A percentile compares a stretch with the other conserved stretches of the same genome.
These are phyloP conservation scores for Urocynchramus pylzowi DNA, from an alignment of 2,113 vertebrate species.

Conservation along the genomic window DNA sequence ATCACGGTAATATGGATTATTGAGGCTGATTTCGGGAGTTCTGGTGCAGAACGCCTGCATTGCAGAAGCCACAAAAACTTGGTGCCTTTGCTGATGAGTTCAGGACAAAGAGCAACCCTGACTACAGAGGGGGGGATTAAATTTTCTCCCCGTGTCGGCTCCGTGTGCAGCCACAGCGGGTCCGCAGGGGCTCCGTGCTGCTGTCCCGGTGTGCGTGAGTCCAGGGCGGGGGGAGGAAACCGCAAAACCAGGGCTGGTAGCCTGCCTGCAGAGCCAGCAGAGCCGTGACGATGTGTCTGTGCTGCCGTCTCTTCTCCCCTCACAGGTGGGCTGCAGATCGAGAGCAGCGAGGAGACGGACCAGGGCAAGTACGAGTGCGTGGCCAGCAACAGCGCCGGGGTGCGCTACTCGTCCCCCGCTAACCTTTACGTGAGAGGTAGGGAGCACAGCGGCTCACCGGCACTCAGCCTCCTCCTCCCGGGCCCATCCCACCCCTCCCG, in stretches of 20 bases:
- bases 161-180: fast-evolving
- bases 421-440: conserved; percentile 99
- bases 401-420: conserved; percentile 96
- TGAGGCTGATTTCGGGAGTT: background rate
- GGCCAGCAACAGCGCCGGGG: conserved; percentile 94
- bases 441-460: conserved; percentile 76
- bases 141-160: background rate
- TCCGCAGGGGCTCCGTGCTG: fast-evolving
- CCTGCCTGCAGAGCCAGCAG: background rate
- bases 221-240: background rate
- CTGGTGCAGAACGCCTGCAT: conserved; percentile 33
- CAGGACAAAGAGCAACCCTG: background rate
- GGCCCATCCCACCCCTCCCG: background rate
- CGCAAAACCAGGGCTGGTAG: fast-evolving
- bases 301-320: conserved; percentile 49
- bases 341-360: conserved; percentile 98
- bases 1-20: background rate
- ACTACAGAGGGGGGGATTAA: fast-evolving
- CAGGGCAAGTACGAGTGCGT: conserved; percentile 99
- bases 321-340: conserved; percentile 96
- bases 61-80: conserved; percentile 20
- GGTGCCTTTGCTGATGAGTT: background rate
- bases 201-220: fast-evolving
- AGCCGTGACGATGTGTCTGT: background rate
- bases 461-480: background rate